Evolutionary conservation across 2,113 vertebrate genomes (phyloP).

Genomic region (Chloropsis cyanopogon): DNA sequence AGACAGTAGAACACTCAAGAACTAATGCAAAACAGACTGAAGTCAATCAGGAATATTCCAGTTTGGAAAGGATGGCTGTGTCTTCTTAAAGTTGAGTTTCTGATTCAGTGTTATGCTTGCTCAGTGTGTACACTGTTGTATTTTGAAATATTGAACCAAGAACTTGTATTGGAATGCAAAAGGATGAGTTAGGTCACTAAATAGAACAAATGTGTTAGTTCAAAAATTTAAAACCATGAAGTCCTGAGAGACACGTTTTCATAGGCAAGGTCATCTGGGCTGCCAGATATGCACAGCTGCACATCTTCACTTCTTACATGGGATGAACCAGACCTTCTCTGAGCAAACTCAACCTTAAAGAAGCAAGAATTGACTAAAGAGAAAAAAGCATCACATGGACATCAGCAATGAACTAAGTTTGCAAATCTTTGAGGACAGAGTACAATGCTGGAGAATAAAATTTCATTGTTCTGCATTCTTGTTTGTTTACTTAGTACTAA

Average conservation of each 20-base stretch:
- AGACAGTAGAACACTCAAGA: neutral
- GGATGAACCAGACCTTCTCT: neutral
- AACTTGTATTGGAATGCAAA: neutral
- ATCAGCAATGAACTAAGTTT: neutral
- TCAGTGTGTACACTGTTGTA: neutral
- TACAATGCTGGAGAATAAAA: neutral
- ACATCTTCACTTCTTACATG: neutral
- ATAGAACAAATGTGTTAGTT: neutral
- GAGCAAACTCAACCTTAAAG: neutral
- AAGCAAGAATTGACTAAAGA: neutral
- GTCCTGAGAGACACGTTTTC: neutral
- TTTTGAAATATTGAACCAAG: constrained; percentile 17
- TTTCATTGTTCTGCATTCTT: neutral
- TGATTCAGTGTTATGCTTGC: neutral
- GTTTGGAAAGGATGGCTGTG: neutral
- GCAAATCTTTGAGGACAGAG: neutral
- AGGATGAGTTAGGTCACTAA: neutral
- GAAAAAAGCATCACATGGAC: neutral
- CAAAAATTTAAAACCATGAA: neutral
- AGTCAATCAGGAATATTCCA: neutral
- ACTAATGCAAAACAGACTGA: neutral
- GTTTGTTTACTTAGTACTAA: neutral
- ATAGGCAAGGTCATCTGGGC: neutral
- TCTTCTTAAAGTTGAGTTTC: neutral
- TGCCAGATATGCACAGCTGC: neutral